A percentile compares a stretch with the other conserved stretches of the same genome.
Conservation (phyloP, 2,797 vertebrate species). For the Dromococcyx pavoninus region DNA sequence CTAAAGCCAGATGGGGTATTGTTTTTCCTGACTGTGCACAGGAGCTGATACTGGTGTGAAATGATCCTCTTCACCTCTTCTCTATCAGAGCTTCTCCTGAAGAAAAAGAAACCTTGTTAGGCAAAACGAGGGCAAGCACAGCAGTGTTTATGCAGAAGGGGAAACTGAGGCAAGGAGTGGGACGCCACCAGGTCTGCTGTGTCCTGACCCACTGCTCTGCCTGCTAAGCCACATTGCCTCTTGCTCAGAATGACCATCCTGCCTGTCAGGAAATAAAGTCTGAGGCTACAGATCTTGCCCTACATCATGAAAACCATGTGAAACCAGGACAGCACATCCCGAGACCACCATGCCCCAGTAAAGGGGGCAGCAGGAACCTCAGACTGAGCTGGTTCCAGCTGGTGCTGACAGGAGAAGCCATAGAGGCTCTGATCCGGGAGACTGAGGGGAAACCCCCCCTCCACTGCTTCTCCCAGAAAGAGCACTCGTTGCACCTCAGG, state of each 20-base stretch:
- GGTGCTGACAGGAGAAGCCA: background rate
- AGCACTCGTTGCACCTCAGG: background rate
- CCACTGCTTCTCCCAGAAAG: background rate
- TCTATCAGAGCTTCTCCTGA: constrained; percentile 80
- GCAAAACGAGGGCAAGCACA: background rate
- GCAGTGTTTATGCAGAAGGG: background rate
- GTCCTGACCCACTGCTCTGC: background rate
- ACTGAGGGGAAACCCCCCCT: background rate
- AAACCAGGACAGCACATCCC: background rate
- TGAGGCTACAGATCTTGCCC: background rate
- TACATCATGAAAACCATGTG: background rate
- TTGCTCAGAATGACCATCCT: background rate
- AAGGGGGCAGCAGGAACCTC: background rate
- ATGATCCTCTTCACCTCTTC: constrained; percentile 39
- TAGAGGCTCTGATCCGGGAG: background rate
- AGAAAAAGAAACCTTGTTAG: constrained; percentile 14
- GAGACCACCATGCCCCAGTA: background rate
- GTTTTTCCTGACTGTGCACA: constrained; percentile 23
- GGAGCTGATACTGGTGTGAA: constrained; percentile 28
- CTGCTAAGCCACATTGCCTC: background rate
- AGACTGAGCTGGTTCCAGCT: background rate
- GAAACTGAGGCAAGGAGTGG: background rate
- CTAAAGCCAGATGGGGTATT: constrained; percentile 38
- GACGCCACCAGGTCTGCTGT: background rate
- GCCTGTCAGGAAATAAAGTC: background rate